Conservation (phyloP, 2,113 vertebrate genomes). For the Hymenochirus boettgeri region DNA sequence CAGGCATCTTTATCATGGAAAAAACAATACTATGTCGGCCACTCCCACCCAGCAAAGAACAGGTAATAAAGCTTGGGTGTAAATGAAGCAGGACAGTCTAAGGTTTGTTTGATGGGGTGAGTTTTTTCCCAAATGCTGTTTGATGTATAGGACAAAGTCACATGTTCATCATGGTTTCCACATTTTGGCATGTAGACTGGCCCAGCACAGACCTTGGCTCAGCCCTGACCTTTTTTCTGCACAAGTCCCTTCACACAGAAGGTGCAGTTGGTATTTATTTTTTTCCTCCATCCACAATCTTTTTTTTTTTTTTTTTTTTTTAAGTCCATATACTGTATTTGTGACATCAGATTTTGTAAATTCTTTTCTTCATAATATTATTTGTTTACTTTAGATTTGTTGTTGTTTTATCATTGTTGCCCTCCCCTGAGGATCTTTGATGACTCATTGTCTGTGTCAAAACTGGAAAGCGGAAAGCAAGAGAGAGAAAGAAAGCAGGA, state of each 20-base stretch:
- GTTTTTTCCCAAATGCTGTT: slow-evolving; percentile 6
- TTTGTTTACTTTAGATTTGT: slow-evolving; percentile 29
- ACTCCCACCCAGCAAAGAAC: slow-evolving; percentile 3
- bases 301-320: slow-evolving; percentile 19
- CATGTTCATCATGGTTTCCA: slow-evolving; percentile 18
- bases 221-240: slow-evolving; percentile 20
- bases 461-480: slow-evolving; percentile 35
- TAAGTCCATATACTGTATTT: slow-evolving; percentile 30
- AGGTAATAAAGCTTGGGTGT: slow-evolving; percentile 10
- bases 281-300: slow-evolving; percentile 7
- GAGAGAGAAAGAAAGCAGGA: slow-evolving; percentile 28
- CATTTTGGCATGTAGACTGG: slow-evolving; percentile 14
- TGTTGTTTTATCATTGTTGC: slow-evolving; percentile 25
- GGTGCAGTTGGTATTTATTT: slow-evolving; percentile 31
- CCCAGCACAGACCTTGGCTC: slow-evolving; percentile 26
- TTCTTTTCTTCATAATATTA: slow-evolving; percentile 35
- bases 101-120: slow-evolving; percentile 7
- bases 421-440: slow-evolving; percentile 22
- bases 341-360: slow-evolving; percentile 34
- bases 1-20: slow-evolving; percentile 15
- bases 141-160: slow-evolving; percentile 38
- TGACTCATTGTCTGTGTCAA: slow-evolving; percentile 20
- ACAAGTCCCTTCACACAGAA: slow-evolving; percentile 33
- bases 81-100: slow-evolving; percentile 15
- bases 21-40: neutral